Conservation (phyloP, 2,888 invertebrate species). For the Amblyteles armatorius region DNA sequence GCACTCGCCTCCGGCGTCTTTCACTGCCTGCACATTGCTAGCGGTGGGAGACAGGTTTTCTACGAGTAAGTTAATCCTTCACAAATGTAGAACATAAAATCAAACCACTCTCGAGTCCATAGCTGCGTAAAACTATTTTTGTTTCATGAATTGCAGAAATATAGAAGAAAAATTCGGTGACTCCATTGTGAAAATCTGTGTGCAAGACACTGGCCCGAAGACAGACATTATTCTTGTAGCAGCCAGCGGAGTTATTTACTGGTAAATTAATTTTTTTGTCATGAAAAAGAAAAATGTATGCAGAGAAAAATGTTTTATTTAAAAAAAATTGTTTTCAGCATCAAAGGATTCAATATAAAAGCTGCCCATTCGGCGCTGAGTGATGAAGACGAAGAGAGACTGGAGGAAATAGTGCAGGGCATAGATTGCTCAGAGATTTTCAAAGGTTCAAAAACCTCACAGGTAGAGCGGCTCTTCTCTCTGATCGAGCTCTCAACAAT, state of each 20-base stretch:
- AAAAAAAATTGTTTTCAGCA: conserved; percentile 20
- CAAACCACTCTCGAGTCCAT: background rate
- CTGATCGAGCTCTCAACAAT: background rate
- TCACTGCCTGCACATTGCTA: conserved; percentile 78
- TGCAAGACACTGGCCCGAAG: conserved; percentile 61
- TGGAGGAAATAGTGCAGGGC: conserved; percentile 57
- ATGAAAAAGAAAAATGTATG: no score
- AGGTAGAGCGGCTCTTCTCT: conserved; percentile 7
- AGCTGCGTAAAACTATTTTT: background rate
- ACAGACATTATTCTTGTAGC: conserved; percentile 71
- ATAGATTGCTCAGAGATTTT: conserved; percentile 71
- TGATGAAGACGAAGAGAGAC: conserved; percentile 56
- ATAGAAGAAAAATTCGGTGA: conserved; percentile 63
- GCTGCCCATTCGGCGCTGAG: conserved; percentile 59
- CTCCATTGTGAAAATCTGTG: conserved; percentile 70
- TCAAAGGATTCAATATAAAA: conserved; percentile 65
- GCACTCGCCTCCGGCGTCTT: conserved; percentile 75
- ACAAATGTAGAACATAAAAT: no score
- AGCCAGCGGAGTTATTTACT: conserved; percentile 72
- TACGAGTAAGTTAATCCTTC: conserved; percentile 73
- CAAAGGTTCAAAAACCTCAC: conserved; percentile 55
- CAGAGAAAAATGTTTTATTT: no score
- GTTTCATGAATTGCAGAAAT: conserved; percentile 37
- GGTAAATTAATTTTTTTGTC: conserved; percentile 62
- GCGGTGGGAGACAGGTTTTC: conserved; percentile 69